Conservation (phyloP, 2,888 invertebrate species). For the Drosophila aldrichi region DNA sequence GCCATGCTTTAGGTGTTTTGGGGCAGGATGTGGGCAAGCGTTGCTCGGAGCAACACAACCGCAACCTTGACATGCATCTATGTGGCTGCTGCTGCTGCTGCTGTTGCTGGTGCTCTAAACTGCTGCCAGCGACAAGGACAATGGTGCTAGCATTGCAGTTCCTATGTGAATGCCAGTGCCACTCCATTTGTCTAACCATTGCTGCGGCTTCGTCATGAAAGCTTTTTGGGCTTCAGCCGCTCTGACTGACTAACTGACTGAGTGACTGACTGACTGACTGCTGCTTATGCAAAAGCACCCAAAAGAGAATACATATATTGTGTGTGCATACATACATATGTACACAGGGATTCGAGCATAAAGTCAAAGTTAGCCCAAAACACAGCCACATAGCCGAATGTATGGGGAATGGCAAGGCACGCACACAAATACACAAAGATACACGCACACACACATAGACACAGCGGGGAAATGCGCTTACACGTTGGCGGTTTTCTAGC, state of each 20-base stretch:
- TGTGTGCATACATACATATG: neutral
- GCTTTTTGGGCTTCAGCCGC: slow-evolving; percentile 23
- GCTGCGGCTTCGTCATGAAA: slow-evolving; percentile 60
- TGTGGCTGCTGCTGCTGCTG: slow-evolving; percentile 53
- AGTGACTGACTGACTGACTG: neutral
- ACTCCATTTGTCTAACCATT: slow-evolving; percentile 58
- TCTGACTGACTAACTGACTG: slow-evolving; percentile 1
- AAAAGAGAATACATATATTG: slow-evolving; percentile 12
- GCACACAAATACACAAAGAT: neutral
- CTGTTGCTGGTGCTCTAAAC: slow-evolving; percentile 21
- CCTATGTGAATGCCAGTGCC: slow-evolving; percentile 26
- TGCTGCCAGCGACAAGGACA: slow-evolving; percentile 52
- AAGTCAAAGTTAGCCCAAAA: slow-evolving; percentile 44
- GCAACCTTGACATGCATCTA: slow-evolving; percentile 78
- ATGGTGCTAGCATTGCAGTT: slow-evolving; percentile 12
- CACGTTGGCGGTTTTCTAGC: slow-evolving; percentile 47
- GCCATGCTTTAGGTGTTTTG: slow-evolving; percentile 10
- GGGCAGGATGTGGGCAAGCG: slow-evolving; percentile 26
- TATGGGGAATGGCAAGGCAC: slow-evolving; percentile 4
- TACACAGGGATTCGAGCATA: slow-evolving; percentile 27
- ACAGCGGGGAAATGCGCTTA: slow-evolving; percentile 47
- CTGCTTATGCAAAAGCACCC: slow-evolving; percentile 44
- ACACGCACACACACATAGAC: neutral
- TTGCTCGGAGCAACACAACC: slow-evolving; percentile 51
- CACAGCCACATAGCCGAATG: neutral